Evolutionary conservation across 2,797 vertebrate genomes (phyloP), one percentile per base, ranked within the genome.

Genomic region (Decapterus maruadsi): DNA sequence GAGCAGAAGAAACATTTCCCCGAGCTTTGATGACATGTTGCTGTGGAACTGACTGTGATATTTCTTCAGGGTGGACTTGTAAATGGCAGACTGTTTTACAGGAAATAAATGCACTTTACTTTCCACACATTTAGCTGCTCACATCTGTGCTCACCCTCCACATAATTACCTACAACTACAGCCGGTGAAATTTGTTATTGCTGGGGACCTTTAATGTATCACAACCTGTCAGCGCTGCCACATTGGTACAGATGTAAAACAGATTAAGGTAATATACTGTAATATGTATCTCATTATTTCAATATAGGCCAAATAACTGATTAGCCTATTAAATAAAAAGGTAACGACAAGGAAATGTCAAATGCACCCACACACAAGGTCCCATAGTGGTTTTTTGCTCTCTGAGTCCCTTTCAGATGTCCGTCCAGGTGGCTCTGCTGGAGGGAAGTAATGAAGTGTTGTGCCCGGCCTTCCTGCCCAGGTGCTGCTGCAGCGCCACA

Each of bases 51-150:
- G 74, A 76, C 38, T 54, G 14, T 31, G 57, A 67, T 87, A 77
- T 90, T 88, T 89, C 63, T 62, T 87, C 90, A 93, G 79, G 87
- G 83, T 86, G 71, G 42, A 11, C 69, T 82, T 67, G 83, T 92
- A 91, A 93, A 91, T 86, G 79, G 72, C 64, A 73, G 77, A 87
- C 74, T 91, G 84, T 94, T 93, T 90, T 75, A 83, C 56, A 78
- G 82, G 69, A 89, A 90, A 91, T 87, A 91, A 87, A 93, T 89
- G 50, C 53, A 68, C 79, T 69, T 83, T 68, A 82, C 77, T 87
- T 90, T 91, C 70, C 78, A 70, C 31, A 53, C 43, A 60, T 87
- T 82, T 63, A 90, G 80, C 59, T 57, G 64, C 84, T 90, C 77
- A 87, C 72, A 71, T 84, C 84, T 83, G 85, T 6, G 31, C 72